Conservation (phyloP, 2,113 vertebrate genomes). For the Halichoerus grypus region DNA sequence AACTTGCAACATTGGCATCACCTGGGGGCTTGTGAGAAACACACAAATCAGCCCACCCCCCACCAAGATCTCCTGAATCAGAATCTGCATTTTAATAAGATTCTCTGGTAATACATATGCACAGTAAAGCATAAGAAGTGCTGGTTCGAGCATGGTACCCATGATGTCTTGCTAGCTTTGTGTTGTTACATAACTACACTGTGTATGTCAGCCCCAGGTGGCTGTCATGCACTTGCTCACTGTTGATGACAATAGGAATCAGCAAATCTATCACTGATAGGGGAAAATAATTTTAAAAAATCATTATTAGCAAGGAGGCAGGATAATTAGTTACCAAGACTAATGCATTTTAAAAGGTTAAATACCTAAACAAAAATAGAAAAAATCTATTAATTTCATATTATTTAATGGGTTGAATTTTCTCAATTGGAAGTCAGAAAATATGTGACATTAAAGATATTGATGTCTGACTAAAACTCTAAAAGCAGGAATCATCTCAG, state of each 20-base stretch:
- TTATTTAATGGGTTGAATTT: conserved; percentile 28
- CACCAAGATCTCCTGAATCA: background rate
- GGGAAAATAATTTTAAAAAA: background rate
- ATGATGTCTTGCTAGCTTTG: background rate
- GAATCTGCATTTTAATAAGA: conserved; percentile 4
- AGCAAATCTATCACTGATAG: background rate
- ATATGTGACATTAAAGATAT: background rate
- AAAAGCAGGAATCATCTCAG: background rate
- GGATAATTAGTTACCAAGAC: background rate
- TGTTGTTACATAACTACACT: background rate
- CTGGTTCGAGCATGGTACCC: background rate
- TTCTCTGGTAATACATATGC: background rate
- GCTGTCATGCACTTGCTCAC: background rate
- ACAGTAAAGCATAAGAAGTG: background rate
- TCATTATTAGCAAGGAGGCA: conserved; percentile 9
- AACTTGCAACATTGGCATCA: background rate
- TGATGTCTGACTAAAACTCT: conserved; percentile 15
- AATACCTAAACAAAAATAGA: background rate
- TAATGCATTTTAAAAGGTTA: conserved; percentile 25
- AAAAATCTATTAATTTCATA: background rate
- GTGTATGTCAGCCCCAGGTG: background rate
- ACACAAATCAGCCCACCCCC: background rate
- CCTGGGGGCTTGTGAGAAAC: background rate
- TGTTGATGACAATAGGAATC: background rate
- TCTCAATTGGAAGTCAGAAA: conserved; percentile 55